Conservation (phyloP, 2,888 invertebrate species). For the Drosophila tanythrix region DNA sequence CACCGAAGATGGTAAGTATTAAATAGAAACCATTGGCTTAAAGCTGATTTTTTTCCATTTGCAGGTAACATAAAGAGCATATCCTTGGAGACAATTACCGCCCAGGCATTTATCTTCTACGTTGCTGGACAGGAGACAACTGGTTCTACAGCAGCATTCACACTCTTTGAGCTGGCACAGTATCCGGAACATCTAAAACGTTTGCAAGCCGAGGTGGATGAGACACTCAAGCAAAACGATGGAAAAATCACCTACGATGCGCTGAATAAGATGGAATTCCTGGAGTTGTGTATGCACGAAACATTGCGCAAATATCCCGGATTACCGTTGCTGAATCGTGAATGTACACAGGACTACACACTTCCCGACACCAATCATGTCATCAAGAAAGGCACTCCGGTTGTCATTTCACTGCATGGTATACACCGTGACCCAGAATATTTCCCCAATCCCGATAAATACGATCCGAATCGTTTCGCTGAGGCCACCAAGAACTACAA, state of each 20-base stretch:
- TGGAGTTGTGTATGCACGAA: slow-evolving; percentile 84
- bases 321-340: slow-evolving; percentile 82
- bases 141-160: slow-evolving; percentile 83
- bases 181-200: slow-evolving; percentile 82
- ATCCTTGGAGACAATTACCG: slow-evolving; percentile 79
- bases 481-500: slow-evolving; percentile 73
- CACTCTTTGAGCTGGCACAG: slow-evolving; percentile 83
- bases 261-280: slow-evolving; percentile 84
- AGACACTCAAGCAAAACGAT: slow-evolving; percentile 74
- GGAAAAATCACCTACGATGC: slow-evolving; percentile 82
- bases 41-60: background rate
- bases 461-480: slow-evolving; percentile 84
- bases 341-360: slow-evolving; percentile 82
- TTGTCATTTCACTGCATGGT: slow-evolving; percentile 82
- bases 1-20: slow-evolving; percentile 55
- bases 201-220: slow-evolving; percentile 81
- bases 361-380: slow-evolving; percentile 78
- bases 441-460: slow-evolving; percentile 84
- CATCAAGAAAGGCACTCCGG: slow-evolving; percentile 82
- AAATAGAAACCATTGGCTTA: background rate
- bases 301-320: slow-evolving; percentile 85
- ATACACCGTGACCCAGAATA: slow-evolving; percentile 83
- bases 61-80: slow-evolving; percentile 67
- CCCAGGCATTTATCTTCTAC: slow-evolving; percentile 84
- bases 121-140: slow-evolving; percentile 85